Evolutionary conservation across 2,888 invertebrate species (phyloP).

Genomic region (Nomada lathburiana): DNA sequence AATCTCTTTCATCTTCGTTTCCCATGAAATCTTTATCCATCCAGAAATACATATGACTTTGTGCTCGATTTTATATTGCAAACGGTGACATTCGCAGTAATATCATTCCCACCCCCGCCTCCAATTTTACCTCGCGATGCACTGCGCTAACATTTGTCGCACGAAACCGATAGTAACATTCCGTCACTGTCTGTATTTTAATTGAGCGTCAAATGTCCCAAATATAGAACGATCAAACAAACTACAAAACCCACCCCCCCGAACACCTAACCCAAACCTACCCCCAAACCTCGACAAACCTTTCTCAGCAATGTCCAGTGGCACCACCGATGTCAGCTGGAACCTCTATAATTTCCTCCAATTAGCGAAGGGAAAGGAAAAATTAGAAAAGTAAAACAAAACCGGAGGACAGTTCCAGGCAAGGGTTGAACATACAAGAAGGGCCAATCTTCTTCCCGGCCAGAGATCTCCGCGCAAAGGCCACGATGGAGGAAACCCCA

Average conservation of each 20-base stretch:
- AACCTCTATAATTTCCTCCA: too few species aligned
- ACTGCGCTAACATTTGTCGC: background rate
- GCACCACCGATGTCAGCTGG: too few species aligned
- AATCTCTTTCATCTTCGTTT: too few species aligned
- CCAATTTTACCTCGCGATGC: background rate
- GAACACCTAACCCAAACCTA: too few species aligned
- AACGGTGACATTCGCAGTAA: background rate
- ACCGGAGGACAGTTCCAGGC: background rate
- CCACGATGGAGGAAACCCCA: slow-evolving; percentile 59
- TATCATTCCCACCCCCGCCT: background rate
- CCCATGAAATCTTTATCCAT: too few species aligned
- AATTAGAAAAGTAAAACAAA: background rate
- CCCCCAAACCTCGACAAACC: too few species aligned
- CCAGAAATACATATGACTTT: background rate
- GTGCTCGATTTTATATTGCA: background rate
- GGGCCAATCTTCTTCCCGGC: background rate
- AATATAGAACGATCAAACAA: too few species aligned
- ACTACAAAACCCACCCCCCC: too few species aligned
- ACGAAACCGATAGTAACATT: background rate
- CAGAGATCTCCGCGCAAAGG: background rate
- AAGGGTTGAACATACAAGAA: slow-evolving; percentile 17
- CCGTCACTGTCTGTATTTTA: background rate
- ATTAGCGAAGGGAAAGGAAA: too few species aligned
- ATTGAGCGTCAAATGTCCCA: background rate
- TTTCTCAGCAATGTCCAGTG: too few species aligned